These are phyloP conservation scores for Poecilia picta DNA, from an alignment of 2,797 vertebrate species.

Conservation along the genomic window DNA sequence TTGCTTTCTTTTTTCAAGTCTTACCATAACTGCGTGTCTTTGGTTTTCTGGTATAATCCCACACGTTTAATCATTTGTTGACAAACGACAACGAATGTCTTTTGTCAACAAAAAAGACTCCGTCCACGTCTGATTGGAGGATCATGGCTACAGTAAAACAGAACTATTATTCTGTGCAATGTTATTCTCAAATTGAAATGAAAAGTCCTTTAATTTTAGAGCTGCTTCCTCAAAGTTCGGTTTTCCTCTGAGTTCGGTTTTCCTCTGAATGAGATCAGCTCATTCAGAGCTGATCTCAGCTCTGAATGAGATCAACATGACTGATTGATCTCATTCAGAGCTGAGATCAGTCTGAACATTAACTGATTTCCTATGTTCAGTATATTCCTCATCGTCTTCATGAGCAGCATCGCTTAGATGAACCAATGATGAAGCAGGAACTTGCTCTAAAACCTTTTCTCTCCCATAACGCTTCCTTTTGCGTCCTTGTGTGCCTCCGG, in stretches of 20 bases:
- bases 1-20: background rate
- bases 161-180: background rate
- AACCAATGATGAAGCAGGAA: background rate
- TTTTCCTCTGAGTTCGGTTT: slow-evolving; percentile 1
- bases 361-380: background rate
- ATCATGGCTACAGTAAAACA: background rate
- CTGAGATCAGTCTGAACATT: background rate
- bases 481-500: background rate
- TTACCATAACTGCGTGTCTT: background rate
- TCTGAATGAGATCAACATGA: no score
- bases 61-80: no score
- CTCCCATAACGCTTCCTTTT: background rate
- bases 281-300: no score
- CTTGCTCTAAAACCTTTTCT: background rate
- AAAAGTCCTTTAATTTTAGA: background rate
- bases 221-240: background rate
- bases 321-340: background rate
- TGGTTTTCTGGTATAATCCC: background rate
- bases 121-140: background rate
- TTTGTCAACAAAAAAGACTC: background rate
- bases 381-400: background rate
- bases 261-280: background rate
- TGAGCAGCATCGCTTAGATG: background rate
- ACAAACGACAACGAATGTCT: background rate
- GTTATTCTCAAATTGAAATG: background rate